Evolutionary conservation across 1,140 invertebrate genomes (phyloP).

Genomic region (Drosophila mauritiana): DNA sequence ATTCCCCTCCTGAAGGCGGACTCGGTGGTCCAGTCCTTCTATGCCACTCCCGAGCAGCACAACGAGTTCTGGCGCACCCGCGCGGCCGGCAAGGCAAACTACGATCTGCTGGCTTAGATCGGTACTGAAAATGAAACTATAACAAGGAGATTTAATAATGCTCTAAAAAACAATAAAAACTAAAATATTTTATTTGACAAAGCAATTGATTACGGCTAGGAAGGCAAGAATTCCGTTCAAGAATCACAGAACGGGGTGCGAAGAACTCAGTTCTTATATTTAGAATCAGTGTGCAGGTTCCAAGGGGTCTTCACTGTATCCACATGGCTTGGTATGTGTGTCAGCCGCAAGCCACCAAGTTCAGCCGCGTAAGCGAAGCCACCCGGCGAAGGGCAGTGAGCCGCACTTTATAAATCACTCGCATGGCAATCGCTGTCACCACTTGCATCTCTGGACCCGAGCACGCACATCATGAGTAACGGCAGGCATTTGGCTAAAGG

Average conservation of each 20-base stretch:
- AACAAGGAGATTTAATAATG: not conserved
- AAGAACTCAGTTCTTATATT: too few species aligned
- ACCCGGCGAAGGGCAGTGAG: conserved; percentile 44
- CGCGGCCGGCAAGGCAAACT: conserved; percentile 43
- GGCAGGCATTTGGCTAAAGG: conserved; percentile 76
- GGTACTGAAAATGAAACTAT: not conserved
- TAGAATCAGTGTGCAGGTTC: too few species aligned
- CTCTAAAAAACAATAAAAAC: not conserved
- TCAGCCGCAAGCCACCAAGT: conserved; percentile 62
- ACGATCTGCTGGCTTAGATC: conserved; percentile 56
- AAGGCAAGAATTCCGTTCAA: too few species aligned
- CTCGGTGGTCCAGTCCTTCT: conserved; percentile 41
- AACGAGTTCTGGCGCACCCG: conserved; percentile 40
- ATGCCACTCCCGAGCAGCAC: conserved; percentile 56
- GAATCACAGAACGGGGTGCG: too few species aligned
- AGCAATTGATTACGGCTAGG: too few species aligned
- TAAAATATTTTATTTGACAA: not conserved
- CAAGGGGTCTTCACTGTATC: conserved; percentile 4
- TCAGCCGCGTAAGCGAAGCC: conserved; percentile 53
- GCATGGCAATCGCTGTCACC: conserved; percentile 15
- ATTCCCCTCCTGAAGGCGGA: conserved; percentile 44
- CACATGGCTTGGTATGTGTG: conserved; percentile 37
- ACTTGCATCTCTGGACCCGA: conserved; percentile 45
- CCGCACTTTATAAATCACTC: conserved; percentile 52
- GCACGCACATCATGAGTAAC: conserved; percentile 65